Evolutionary conservation across 37 sponge, comb jelly and placozoan genomes (phyloP), one percentile per base, ranked within the genome.

Genomic region (Aphrocallistes beatrix): DNA sequence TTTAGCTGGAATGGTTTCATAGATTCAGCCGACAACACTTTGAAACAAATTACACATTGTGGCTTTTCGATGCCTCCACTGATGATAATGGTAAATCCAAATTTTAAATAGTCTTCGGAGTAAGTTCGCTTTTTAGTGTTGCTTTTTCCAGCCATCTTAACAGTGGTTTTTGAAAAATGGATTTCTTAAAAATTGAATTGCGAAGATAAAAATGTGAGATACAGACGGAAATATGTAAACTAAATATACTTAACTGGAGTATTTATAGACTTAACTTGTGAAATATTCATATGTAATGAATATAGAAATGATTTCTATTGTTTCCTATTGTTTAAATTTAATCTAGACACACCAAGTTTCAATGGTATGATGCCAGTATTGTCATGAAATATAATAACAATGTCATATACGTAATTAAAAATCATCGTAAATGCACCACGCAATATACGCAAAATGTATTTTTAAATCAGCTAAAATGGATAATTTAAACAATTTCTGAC

Each of bases 1-100:
- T 28, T 60, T 60, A 60, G 34, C 75, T 60, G 75, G 75, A 28
- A 60, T 60, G 75, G 75, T 60, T 60, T 60, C 34, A 60, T 60
- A 32, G 75, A 60, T 60, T 60, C 75, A 60, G 75, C 25, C 34
- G 75, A 60, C 25, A 60, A 32, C 34, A 60, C 75, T 60, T 60
- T 60, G 75, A 42, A 42, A 42, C 45, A 42, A 42, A 42, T 42
- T 42, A 42, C 45, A 42, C 45, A 42, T 42, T 42, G 45, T 42
- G 45, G 45, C 45, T 42, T 42, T 42, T 42, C 45, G 45, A 42
- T 42, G 45, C 6, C 45, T 42, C 45, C 45, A 42, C 45, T 42
- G 45, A 42, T 42, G 45, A 42, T 42, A 42, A 16, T 42, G 45
- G 45, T 42, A 42, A 42, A 42, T 42, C 45, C 45, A 42, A 42